phyloP scores from a whole-genome alignment of 1,140 invertebrate species.

The Drosophila triauraria region DNA sequence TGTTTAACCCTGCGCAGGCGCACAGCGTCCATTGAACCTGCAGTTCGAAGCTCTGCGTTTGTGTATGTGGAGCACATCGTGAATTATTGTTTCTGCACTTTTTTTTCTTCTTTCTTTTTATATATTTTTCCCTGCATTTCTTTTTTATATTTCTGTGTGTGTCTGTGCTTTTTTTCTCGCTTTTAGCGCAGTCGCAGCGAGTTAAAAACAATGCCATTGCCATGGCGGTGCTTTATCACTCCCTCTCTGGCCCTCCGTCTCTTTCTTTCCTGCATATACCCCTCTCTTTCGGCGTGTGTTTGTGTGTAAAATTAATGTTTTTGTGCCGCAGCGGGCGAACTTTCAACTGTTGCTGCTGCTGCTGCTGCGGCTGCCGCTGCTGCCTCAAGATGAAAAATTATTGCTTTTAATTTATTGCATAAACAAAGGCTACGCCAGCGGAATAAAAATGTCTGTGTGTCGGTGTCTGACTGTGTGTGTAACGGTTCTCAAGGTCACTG shows the following conservation, averaged over 20 bases:
- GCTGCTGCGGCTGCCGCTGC: constrained; percentile 41
- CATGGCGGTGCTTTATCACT: constrained; percentile 74
- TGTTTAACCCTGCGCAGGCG: constrained; percentile 77
- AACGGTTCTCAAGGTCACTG: constrained; percentile 74
- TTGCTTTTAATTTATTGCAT: constrained; percentile 85
- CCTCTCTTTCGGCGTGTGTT: constrained; percentile 36
- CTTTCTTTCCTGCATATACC: constrained; percentile 12
- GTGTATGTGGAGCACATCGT: constrained; percentile 72
- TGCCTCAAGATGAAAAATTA: constrained; percentile 85
- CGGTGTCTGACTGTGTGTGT: constrained; percentile 33
- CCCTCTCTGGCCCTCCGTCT: constrained; percentile 26
- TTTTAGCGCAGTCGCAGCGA: constrained; percentile 75
- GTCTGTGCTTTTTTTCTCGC: constrained; percentile 21
- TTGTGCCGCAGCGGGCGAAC: constrained; percentile 82
- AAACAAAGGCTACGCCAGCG: constrained; percentile 70
- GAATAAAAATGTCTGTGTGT: constrained; percentile 48
- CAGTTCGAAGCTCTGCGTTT: constrained; percentile 27
- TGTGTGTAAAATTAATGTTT: constrained; percentile 77
- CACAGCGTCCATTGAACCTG: constrained; percentile 82
- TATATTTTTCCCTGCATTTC: constrained; percentile 14
- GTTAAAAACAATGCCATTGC: constrained; percentile 81
- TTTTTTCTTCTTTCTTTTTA: constrained; percentile 42
- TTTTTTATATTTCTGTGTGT: constrained; percentile 1
- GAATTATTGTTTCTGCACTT: constrained; percentile 79
- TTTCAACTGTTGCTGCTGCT: constrained; percentile 81